phyloP scores from a whole-genome alignment of 2,797 vertebrate genomes.

The Dermochelys coriacea region DNA sequence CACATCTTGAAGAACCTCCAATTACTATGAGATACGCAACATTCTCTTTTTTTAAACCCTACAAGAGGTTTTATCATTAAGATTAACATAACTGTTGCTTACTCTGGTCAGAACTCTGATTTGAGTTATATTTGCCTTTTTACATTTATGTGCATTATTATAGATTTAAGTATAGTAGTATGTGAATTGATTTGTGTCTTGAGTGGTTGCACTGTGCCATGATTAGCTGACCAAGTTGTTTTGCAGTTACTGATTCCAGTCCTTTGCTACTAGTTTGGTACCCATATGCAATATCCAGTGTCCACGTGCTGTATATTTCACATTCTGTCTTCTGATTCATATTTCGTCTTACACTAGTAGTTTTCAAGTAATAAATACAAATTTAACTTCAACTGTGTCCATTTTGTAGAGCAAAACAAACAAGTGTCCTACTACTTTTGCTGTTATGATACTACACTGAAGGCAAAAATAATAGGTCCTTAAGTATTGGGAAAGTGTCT shows the following conservation, averaged over 20 bases:
- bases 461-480: background rate
- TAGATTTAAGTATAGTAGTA: background rate
- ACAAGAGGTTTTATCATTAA: background rate
- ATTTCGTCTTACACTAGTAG: background rate
- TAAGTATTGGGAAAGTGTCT: background rate
- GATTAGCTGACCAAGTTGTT: background rate
- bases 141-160: background rate
- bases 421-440: background rate
- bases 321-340: background rate
- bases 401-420: background rate
- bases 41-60: background rate
- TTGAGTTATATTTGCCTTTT: background rate
- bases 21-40: too few species aligned
- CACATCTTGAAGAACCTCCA: too few species aligned
- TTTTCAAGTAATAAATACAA: background rate
- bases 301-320: fast-evolving
- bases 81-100: background rate
- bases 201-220: fast-evolving
- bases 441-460: background rate
- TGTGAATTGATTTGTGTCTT: background rate
- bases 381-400: background rate
- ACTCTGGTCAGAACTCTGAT: background rate
- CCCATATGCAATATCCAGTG: fast-evolving
- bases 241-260: fast-evolving
- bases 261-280: background rate